Conservation (phyloP, 2,888 invertebrate species). For the Malthinus flaveolus region DNA sequence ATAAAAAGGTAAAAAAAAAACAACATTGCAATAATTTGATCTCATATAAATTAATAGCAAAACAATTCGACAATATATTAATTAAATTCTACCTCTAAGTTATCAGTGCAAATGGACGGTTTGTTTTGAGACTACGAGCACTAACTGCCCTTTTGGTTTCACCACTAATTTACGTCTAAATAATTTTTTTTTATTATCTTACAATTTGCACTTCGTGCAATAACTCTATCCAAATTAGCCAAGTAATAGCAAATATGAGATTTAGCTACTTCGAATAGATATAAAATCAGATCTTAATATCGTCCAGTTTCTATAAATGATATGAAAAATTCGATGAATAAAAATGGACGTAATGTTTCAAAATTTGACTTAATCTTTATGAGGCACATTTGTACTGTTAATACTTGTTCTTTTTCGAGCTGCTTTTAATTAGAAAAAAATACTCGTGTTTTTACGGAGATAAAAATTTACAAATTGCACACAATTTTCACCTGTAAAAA, state of each 20-base stretch:
- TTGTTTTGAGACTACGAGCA: constrained; percentile 48
- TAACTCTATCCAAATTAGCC: no score
- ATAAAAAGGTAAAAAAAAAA: constrained; percentile 19
- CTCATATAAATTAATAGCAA: constrained; percentile 15
- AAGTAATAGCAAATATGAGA: neutral
- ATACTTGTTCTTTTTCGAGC: constrained; percentile 6
- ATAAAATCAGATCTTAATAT: constrained; percentile 13
- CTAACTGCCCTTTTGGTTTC: constrained; percentile 20
- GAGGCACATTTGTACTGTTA: constrained; percentile 27
- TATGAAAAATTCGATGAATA: neutral
- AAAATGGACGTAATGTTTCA: constrained; percentile 5
- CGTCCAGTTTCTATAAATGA: constrained; percentile 14
- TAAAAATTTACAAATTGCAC: neutral
- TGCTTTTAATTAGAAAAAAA: constrained; percentile 2
- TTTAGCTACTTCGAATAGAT: neutral
- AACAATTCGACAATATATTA: constrained; percentile 16
- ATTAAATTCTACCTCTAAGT: constrained; percentile 19
- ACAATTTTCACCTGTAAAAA: neutral
- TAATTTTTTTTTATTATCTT: constrained; percentile 8
- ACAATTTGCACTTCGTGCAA: no score
- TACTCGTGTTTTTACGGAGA: no score
- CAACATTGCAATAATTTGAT: constrained; percentile 4
- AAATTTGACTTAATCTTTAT: constrained; percentile 7
- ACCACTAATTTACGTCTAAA: constrained; percentile 13
- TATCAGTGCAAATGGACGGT: constrained; percentile 50